phyloP scores from a whole-genome alignment of 2,797 vertebrate species.

The Pteronotus mesoamericanus region DNA sequence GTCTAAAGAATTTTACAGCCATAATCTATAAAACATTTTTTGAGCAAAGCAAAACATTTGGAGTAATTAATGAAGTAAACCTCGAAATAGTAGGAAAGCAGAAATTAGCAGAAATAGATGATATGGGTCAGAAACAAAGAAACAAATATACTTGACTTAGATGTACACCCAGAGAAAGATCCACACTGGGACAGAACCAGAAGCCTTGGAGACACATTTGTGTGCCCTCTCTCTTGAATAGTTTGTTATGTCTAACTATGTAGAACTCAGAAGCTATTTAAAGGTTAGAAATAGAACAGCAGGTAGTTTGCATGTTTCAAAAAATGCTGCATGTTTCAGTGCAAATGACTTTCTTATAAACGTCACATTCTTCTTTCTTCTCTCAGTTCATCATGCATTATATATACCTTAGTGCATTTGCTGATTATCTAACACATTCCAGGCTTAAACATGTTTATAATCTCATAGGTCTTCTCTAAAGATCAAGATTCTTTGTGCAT shows the following conservation, averaged over 20 bases:
- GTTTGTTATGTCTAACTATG: neutral
- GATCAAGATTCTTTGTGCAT: neutral
- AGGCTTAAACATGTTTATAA: neutral
- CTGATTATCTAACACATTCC: neutral
- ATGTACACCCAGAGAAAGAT: neutral
- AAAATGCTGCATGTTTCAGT: neutral
- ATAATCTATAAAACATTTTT: neutral
- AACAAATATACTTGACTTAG: neutral
- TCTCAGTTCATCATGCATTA: neutral
- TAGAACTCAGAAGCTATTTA: neutral
- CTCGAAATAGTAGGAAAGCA: neutral
- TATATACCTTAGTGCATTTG: neutral
- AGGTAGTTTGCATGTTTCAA: neutral
- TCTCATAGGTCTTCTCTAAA: neutral
- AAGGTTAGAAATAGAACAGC: neutral
- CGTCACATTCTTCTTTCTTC: neutral
- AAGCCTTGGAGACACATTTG: rapidly evolving
- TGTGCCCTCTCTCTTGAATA: neutral
- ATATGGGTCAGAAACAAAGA: neutral
- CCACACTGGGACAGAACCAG: neutral
- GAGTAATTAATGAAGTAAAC: neutral
- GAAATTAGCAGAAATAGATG: neutral
- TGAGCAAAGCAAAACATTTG: neutral
- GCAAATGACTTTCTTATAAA: neutral
- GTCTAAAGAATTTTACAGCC: neutral